Evolutionary conservation across 2,888 invertebrate genomes (phyloP).

Genomic region (Lasioglossum lativentre): DNA sequence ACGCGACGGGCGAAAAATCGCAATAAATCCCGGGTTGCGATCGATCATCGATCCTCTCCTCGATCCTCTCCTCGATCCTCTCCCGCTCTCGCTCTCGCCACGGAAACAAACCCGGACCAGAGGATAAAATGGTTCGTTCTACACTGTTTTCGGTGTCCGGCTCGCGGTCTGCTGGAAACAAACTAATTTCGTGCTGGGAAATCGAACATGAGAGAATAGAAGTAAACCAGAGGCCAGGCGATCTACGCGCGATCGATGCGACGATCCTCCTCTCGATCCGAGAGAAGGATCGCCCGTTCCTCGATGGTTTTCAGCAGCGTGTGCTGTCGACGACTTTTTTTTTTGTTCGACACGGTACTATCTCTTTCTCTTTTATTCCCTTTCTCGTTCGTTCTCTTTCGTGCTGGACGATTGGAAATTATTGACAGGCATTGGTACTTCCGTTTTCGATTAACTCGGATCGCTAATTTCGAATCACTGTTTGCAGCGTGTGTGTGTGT

Average conservation of each 20-base stretch:
- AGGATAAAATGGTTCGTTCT: neutral
- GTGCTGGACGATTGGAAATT: slow-evolving; percentile 2
- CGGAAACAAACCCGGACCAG: neutral
- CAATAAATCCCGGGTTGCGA: slow-evolving; percentile 36
- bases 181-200: slow-evolving; percentile 15
- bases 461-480: neutral
- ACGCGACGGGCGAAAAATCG: slow-evolving; percentile 47
- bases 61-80: neutral
- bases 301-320: neutral
- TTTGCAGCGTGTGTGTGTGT: neutral
- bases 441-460: neutral
- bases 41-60: slow-evolving; percentile 1
- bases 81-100: neutral
- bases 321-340: neutral
- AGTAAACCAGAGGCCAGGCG: neutral
- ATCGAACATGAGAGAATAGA: slow-evolving; percentile 19
- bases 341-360: neutral
- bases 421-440: neutral
- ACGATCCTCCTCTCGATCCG: neutral
- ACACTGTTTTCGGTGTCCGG: neutral
- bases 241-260: neutral
- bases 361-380: neutral
- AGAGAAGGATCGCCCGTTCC: neutral
- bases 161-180: slow-evolving; percentile 17
- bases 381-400: neutral